A percentile compares a stretch with the other conserved stretches of the same genome.
These are phyloP conservation scores for Acinonyx jubatus DNA, from an alignment of 2,113 vertebrate genomes.

Conservation along the genomic window DNA sequence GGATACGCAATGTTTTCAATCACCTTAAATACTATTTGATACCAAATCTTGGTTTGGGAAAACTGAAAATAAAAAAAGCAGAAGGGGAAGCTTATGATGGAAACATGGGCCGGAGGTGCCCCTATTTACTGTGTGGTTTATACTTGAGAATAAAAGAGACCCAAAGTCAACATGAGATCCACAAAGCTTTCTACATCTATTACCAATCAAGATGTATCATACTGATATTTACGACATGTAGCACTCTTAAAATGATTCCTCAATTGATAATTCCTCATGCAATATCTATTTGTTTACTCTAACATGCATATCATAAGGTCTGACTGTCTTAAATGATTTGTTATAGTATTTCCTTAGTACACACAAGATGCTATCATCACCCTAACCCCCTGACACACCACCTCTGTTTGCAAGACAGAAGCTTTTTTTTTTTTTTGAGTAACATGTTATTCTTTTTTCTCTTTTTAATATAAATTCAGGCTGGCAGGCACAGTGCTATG, in stretches of 20 bases:
- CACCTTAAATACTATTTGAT: neutral
- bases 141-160: neutral
- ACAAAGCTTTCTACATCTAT: neutral
- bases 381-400: rapidly evolving
- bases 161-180: neutral
- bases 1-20: neutral
- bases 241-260: neutral
- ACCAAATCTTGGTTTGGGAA: neutral
- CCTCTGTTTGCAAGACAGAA: slow-evolving; percentile 14
- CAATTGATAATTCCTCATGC: neutral
- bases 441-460: slow-evolving; percentile 39
- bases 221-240: neutral
- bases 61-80: neutral
- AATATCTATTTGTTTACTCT: neutral
- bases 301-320: neutral
- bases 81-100: neutral
- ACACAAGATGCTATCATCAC: neutral
- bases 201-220: neutral
- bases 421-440: slow-evolving; percentile 23
- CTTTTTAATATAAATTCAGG: slow-evolving; percentile 55
- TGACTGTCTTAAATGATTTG: neutral
- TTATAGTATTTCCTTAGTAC: neutral
- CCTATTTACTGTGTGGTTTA: neutral
- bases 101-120: neutral
- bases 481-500: slow-evolving; percentile 47